Percentiles rank a stretch among this genome's conserved stretches.
Conservation (phyloP, 2,797 vertebrate species). For the Micrastur ruficollis region DNA sequence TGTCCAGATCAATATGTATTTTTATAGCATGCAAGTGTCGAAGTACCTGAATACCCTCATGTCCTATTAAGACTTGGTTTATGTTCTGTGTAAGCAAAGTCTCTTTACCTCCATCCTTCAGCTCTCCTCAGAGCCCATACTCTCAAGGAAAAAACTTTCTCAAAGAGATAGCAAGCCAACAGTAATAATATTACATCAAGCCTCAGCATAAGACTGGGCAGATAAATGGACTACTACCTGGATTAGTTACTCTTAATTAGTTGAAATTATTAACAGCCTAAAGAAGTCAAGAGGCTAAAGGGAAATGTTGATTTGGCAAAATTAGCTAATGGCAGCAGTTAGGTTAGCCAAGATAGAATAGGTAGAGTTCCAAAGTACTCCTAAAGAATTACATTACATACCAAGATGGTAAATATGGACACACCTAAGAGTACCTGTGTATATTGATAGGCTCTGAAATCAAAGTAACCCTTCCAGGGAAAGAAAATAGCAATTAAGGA, state of each 20-base stretch:
- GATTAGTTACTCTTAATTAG: not conserved
- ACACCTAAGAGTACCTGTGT: not conserved
- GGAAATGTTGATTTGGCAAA: not conserved
- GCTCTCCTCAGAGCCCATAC: not conserved
- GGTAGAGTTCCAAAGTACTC: not conserved
- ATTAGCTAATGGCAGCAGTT: not conserved
- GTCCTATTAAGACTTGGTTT: not conserved
- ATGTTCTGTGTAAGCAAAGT: not conserved
- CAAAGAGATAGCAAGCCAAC: not conserved
- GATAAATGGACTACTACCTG: not conserved
- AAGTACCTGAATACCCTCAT: not conserved
- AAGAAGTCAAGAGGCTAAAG: not conserved
- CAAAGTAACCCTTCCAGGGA: not conserved
- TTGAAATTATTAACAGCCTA: not conserved
- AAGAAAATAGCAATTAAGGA: not conserved
- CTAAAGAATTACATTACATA: not conserved
- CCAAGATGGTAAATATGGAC: not conserved
- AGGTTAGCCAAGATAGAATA: not conserved
- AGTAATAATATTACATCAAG: not conserved
- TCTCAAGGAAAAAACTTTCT: not conserved
- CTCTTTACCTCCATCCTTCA: not conserved
- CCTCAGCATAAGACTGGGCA: rapidly evolving
- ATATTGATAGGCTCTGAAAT: not conserved
- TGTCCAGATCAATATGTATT: not conserved
- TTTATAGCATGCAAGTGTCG: not conserved